Conservation (phyloP, 2,888 invertebrate genomes). For the Argyresthia albistria region DNA sequence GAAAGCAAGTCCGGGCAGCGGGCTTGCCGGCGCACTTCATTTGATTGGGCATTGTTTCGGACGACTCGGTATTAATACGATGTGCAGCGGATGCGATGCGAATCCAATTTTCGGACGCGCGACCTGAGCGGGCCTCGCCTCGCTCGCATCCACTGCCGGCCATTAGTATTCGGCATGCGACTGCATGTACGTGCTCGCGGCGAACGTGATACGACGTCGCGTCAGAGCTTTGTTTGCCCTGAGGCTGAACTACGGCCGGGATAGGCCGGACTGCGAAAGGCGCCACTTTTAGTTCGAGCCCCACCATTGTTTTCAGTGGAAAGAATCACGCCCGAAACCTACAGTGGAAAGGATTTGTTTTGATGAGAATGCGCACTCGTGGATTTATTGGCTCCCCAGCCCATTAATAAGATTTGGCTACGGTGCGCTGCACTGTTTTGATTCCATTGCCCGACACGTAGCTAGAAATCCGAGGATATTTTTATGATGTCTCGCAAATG, state of each 20-base stretch:
- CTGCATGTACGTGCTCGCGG: slow-evolving; percentile 37
- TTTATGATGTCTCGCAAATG: too few species aligned
- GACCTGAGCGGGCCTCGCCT: slow-evolving; percentile 26
- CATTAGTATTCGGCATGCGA: slow-evolving; percentile 43
- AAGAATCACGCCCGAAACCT: slow-evolving; percentile 12
- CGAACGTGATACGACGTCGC: slow-evolving; percentile 42
- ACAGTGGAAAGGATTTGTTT: slow-evolving; percentile 16
- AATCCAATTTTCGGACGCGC: slow-evolving; percentile 53
- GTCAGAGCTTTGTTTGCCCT: slow-evolving; percentile 24
- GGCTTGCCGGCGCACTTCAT: slow-evolving; percentile 25
- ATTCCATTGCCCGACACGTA: neutral
- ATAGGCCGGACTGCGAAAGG: slow-evolving; percentile 23
- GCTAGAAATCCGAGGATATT: too few species aligned
- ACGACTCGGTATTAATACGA: slow-evolving; percentile 31
- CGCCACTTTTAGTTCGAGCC: slow-evolving; percentile 4
- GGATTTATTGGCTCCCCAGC: slow-evolving; percentile 10
- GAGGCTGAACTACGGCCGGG: slow-evolving; percentile 27
- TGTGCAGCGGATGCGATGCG: slow-evolving; percentile 38
- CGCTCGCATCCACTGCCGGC: slow-evolving; percentile 20
- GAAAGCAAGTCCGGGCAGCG: slow-evolving; percentile 6
- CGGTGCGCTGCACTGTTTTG: neutral
- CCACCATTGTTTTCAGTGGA: slow-evolving; percentile 24
- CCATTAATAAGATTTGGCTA: neutral
- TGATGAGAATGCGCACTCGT: slow-evolving; percentile 11
- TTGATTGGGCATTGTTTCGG: slow-evolving; percentile 62